Base-by-base conservation (phyloP, 2,113 vertebrate genomes). In the Lontra canadensis region DNA sequence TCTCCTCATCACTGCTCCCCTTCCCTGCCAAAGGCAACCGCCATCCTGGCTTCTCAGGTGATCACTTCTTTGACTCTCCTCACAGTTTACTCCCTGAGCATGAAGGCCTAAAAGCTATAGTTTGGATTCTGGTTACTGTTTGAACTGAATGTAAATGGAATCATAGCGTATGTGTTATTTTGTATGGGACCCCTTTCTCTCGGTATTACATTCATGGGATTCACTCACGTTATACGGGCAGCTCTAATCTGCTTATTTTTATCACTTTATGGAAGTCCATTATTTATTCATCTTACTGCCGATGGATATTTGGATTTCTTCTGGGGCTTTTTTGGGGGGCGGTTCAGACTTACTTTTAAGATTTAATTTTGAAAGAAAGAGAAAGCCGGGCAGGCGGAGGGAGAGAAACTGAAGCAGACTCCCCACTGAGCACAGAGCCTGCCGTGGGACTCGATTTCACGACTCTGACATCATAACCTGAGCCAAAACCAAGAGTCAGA, bases 361-460 rank as follows among this genome's bases (percentile, higher is more conserved):
- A 69, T 69, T 36, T 69, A n/a, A 36, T 69, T 69, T 36, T n/a
- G 67, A 69, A 18, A 55, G 52, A 69, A 34, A 69, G 67, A 69
- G 34, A 36, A n/a, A 36, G 67, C 3, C 2, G 34, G 8, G 3
- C 4, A 18, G 17, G 34, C 17, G 10, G 67, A 69, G 34, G 67
- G 34, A 69, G 34, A 69, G 34, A 36, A 69, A 69, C 67, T 69
- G 34, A 69, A 69, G 8, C 34, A 69, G 67, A 69, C 67, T 69
- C 67, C 67, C 34, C 63, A 67, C 31, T 20, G 67, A 69, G 8
- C 4, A 1, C 7, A 8, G 34, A n/a, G 7, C 17, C 67, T 69
- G 67, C 7, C 18, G 0, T 18, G 8, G 18, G n/a, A 4, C 34
- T 69, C 8, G 0, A 69, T 69, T 29, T 36, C 8, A 69, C 1